phyloP scores from a whole-genome alignment of 2,888 invertebrate species.

The Temnothorax unifasciatus region DNA sequence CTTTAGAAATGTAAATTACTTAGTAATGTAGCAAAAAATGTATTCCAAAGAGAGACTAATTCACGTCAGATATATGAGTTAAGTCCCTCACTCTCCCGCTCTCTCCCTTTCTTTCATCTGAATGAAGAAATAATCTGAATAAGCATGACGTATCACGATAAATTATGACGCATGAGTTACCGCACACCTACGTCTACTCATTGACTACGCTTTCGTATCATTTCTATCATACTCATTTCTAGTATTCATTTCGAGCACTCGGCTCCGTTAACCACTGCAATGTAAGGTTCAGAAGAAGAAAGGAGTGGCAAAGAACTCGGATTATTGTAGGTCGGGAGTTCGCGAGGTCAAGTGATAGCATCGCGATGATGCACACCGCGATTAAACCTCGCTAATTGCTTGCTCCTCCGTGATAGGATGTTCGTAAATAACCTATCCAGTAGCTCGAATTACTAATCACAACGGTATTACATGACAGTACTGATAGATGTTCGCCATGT shows the following conservation, averaged over 20 bases:
- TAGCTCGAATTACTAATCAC: slow-evolving; percentile 55
- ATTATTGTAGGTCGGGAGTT: slow-evolving; percentile 6
- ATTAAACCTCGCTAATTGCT: slow-evolving; percentile 70
- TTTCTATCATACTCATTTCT: neutral
- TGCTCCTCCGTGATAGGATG: slow-evolving; percentile 43
- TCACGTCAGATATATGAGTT: neutral
- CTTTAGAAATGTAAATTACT: no score
- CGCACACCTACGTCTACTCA: neutral
- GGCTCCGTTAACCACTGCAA: neutral
- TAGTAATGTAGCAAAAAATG: neutral
- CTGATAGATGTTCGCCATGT: slow-evolving; percentile 16
- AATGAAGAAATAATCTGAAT: slow-evolving; percentile 19
- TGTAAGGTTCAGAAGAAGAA: neutral
- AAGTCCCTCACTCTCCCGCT: neutral
- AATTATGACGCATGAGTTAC: slow-evolving; percentile 3
- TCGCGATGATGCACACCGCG: slow-evolving; percentile 52
- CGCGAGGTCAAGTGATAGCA: slow-evolving; percentile 48
- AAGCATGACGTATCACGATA: slow-evolving; percentile 19
- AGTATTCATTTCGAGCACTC: neutral
- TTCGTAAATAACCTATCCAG: slow-evolving; percentile 54
- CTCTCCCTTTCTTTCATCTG: neutral
- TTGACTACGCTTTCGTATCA: slow-evolving; percentile 18
- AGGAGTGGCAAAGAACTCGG: neutral
- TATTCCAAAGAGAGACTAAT: neutral
- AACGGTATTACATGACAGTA: slow-evolving; percentile 51